These are phyloP conservation scores for Cydia splendana DNA, from an alignment of 1,140 invertebrate species.

Conservation along the genomic window DNA sequence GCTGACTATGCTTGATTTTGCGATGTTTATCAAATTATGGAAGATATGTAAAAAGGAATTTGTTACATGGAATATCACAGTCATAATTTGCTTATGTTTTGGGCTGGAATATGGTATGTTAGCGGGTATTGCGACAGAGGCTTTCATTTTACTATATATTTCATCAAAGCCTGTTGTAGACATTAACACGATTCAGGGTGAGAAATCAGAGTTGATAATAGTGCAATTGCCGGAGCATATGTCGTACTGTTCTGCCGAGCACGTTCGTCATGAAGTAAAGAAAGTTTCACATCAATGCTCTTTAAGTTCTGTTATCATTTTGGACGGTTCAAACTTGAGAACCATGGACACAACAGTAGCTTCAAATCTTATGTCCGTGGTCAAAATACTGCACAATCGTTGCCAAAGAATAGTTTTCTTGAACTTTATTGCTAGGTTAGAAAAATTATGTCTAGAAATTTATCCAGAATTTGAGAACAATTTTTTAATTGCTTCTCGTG, in stretches of 20 bases:
- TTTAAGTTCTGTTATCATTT: constrained; percentile 47
- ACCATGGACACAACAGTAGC: constrained; percentile 67
- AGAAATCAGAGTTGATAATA: constrained; percentile 46
- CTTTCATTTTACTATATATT: constrained; percentile 55
- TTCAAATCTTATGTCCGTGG: constrained; percentile 60
- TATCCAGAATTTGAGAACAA: constrained; percentile 50
- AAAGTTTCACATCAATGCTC: constrained; percentile 42
- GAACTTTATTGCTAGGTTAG: constrained; percentile 56
- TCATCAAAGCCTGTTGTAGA: constrained; percentile 56
- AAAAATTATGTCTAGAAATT: constrained; percentile 57
- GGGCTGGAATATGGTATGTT: constrained; percentile 74
- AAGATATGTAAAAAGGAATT: constrained; percentile 61
- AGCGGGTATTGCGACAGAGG: constrained; percentile 61
- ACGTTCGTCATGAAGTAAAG: constrained; percentile 54
- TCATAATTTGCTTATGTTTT: constrained; percentile 51
- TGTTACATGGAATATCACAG: constrained; percentile 52
- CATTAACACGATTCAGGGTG: constrained; percentile 44
- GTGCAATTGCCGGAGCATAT: constrained; percentile 52
- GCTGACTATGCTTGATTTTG: constrained; percentile 67
- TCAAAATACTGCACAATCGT: constrained; percentile 60
- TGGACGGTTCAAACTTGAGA: constrained; percentile 61
- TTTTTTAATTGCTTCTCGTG: constrained; percentile 49
- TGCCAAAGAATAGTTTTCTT: constrained; percentile 54
- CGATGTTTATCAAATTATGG: constrained; percentile 60
- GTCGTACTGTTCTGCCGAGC: constrained; percentile 66